Evolutionary conservation across 2,797 vertebrate genomes (phyloP).

Genomic region (Microhierax caerulescens): DNA sequence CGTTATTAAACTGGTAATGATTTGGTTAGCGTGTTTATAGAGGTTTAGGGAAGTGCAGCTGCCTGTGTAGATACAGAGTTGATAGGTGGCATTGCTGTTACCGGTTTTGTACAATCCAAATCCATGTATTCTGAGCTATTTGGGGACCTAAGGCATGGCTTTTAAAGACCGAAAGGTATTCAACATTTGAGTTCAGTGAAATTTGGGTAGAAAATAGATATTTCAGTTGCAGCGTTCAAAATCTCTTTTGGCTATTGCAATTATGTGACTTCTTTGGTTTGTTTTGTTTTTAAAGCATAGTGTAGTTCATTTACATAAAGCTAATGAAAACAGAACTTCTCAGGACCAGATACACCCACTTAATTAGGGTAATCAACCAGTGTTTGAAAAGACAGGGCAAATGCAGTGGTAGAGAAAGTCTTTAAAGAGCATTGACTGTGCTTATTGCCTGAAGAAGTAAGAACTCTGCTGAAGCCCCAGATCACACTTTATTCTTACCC

Average conservation of each 20-base stretch:
- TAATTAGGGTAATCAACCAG: not conserved
- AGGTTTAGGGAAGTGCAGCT: not conserved
- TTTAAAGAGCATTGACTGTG: not conserved
- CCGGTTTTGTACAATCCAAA: not conserved
- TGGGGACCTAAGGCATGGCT: not conserved
- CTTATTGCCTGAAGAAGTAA: not conserved
- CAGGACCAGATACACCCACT: not conserved
- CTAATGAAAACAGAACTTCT: not conserved
- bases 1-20: not conserved
- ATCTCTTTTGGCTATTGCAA: not conserved
- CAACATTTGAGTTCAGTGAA: not conserved
- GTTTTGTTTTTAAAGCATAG: not conserved
- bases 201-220: not conserved
- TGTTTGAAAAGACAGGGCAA: not conserved
- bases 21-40: fast-evolving
- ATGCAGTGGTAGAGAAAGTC: not conserved
- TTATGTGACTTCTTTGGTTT: not conserved
- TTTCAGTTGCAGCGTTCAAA: not conserved
- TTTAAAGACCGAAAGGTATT: not conserved
- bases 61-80: not conserved
- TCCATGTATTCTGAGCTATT: not conserved
- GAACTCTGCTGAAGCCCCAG: not conserved
- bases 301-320: not conserved
- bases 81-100: not conserved
- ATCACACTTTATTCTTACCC: not conserved